Conservation (phyloP, 2,113 vertebrate species). For the Mustela nigripes region DNA sequence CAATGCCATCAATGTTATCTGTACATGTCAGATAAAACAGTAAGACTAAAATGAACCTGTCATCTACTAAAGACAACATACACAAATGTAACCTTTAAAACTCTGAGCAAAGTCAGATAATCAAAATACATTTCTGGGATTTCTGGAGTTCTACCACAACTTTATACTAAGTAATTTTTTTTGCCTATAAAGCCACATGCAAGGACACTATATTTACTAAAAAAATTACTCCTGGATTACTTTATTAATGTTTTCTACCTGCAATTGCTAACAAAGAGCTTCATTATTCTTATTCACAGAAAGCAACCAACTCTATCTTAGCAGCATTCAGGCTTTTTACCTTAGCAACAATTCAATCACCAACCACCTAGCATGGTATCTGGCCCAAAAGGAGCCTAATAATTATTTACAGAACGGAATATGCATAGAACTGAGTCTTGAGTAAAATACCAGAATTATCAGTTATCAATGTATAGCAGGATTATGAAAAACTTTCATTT, state of each 20-base stretch:
- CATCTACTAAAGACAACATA: background rate
- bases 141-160: conserved; percentile 22
- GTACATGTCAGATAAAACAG: background rate
- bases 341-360: conserved; percentile 2
- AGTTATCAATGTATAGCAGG: background rate
- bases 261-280: background rate
- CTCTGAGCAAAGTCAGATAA: background rate
- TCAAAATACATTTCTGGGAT: conserved; percentile 28
- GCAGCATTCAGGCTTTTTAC: conserved; percentile 38
- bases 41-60: conserved; percentile 16
- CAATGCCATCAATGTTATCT: background rate
- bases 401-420: background rate
- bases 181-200: background rate
- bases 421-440: background rate
- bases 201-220: background rate
- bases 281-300: background rate
- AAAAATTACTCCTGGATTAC: background rate
- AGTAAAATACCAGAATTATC: background rate
- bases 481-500: background rate
- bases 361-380: background rate
- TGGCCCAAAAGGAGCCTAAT: background rate
- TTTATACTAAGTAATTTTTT: background rate
- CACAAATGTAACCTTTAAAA: conserved; percentile 39
- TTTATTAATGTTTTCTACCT: background rate
- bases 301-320: background rate